Conservation (phyloP, 2,888 invertebrate species). For the Eurois occulta region DNA sequence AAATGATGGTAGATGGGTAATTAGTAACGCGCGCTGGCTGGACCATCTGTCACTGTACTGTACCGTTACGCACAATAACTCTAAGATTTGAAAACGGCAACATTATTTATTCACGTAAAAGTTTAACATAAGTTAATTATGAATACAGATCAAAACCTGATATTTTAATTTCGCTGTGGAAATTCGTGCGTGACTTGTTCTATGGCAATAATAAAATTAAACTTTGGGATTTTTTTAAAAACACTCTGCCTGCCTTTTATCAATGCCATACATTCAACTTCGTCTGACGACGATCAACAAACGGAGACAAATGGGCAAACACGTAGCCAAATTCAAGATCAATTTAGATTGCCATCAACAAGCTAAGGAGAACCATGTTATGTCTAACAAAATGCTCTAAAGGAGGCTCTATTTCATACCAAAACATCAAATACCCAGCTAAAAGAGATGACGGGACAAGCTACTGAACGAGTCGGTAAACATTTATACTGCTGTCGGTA, state of each 20-base stretch:
- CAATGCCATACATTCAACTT: constrained; percentile 12
- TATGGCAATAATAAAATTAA: constrained; percentile 24
- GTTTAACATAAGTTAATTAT: constrained; percentile 26
- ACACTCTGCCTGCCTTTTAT: neutral
- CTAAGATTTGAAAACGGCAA: constrained; percentile 16
- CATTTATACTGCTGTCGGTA: constrained; percentile 21
- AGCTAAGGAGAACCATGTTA: no score
- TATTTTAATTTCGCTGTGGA: constrained; percentile 8
- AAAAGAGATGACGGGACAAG: neutral
- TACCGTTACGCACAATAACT: constrained; percentile 32
- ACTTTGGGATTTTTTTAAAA: constrained; percentile 34
- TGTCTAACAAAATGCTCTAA: neutral
- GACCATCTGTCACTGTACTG: constrained; percentile 58
- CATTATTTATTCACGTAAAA: constrained; percentile 12
- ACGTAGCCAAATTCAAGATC: neutral
- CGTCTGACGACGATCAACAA: neutral
- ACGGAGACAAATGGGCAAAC: neutral
- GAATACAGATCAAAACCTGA: constrained; percentile 19
- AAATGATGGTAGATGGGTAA: constrained; percentile 56
- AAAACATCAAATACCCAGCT: neutral
- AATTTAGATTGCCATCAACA: neutral
- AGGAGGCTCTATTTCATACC: neutral
- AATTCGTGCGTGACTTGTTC: constrained; percentile 18
- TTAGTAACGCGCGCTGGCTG: constrained; percentile 62
- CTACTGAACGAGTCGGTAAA: neutral